phyloP scores from a whole-genome alignment of 23 tunicate genomes.

The Styela clava region DNA sequence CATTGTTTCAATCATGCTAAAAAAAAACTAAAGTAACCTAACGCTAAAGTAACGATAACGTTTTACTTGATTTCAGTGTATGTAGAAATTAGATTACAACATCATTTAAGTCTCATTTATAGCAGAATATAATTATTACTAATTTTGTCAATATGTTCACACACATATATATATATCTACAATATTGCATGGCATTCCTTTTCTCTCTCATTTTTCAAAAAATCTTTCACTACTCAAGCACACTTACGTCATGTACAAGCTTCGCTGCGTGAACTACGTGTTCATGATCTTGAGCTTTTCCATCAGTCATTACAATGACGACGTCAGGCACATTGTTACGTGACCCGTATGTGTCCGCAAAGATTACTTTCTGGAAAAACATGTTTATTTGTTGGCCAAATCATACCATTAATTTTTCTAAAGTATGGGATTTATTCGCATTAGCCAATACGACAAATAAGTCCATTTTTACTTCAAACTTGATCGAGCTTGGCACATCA shows the following conservation, averaged over 20 bases:
- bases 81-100: too few species aligned
- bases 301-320: constrained; percentile 84
- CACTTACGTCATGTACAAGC: constrained; percentile 50
- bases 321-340: constrained; percentile 58
- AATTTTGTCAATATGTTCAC: too few species aligned
- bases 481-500: neutral
- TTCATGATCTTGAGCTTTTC: constrained; percentile 67
- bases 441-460: neutral
- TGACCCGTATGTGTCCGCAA: constrained; percentile 40
- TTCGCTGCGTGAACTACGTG: constrained; percentile 42
- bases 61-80: too few species aligned
- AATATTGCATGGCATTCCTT: too few species aligned
- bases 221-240: neutral
- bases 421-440: too few species aligned
- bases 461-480: neutral
- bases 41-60: too few species aligned
- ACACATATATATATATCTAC: too few species aligned
- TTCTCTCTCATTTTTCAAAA: neutral
- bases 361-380: constrained; percentile 48
- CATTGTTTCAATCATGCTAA: too few species aligned
- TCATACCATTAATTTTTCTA: too few species aligned
- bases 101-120: too few species aligned
- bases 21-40: too few species aligned
- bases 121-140: too few species aligned
- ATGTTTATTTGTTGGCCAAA: neutral